Conservation (phyloP, 2,888 invertebrate genomes). For the Ligdia adustata region DNA sequence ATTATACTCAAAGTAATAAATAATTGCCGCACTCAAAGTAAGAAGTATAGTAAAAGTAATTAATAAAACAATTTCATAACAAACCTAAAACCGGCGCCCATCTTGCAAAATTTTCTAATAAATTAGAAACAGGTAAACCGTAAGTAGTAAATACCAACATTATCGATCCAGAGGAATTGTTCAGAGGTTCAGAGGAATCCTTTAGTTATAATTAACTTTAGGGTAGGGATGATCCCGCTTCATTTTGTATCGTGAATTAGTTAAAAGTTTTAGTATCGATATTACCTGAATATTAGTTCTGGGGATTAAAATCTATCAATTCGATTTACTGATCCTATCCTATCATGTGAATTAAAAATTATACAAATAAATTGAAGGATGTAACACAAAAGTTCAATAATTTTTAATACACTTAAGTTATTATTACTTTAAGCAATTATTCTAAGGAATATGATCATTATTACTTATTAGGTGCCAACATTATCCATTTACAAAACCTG, state of each 20-base stretch:
- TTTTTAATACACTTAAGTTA: too few species aligned
- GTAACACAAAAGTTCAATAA: too few species aligned
- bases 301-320: slow-evolving; percentile 2
- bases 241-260: slow-evolving; percentile 11
- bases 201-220: slow-evolving; percentile 24
- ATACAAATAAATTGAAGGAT: too few species aligned
- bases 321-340: slow-evolving; percentile 2
- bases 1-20: too few species aligned
- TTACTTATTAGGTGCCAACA: too few species aligned
- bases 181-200: slow-evolving; percentile 11
- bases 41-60: too few species aligned
- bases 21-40: too few species aligned
- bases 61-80: too few species aligned
- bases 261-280: slow-evolving; percentile 15
- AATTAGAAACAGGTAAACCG: slow-evolving; percentile 23
- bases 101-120: slow-evolving; percentile 29
- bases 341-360: background rate
- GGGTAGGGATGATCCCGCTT: slow-evolving; percentile 13
- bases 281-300: slow-evolving; percentile 9
- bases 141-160: slow-evolving; percentile 31
- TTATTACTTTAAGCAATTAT: too few species aligned
- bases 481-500: too few species aligned
- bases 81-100: too few species aligned
- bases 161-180: slow-evolving; percentile 16
- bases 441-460: too few species aligned